Conservation (phyloP, 2,113 vertebrate species). For the Pluvianellus socialis region DNA sequence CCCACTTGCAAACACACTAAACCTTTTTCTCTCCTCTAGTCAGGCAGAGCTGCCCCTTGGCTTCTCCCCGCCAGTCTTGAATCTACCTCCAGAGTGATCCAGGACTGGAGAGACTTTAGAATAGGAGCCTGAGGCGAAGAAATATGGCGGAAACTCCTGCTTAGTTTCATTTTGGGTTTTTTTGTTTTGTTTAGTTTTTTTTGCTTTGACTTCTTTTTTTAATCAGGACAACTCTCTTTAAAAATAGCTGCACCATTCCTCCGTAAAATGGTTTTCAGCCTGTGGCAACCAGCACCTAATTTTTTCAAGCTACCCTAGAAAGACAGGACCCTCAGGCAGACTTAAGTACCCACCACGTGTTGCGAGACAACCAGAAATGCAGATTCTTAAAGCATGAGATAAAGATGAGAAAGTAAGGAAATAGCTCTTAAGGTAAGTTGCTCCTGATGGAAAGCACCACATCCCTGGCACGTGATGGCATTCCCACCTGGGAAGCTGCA, state of each 20-base stretch:
- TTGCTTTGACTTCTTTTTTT: too few relatives aligned
- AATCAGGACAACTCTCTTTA: neutral
- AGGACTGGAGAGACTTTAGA: too few relatives aligned
- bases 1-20: too few relatives aligned
- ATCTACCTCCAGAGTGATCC: too few relatives aligned
- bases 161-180: too few relatives aligned
- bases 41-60: too few relatives aligned
- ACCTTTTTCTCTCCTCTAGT: too few relatives aligned
- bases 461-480: rapidly evolving
- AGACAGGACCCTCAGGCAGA: neutral
- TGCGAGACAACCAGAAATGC: neutral
- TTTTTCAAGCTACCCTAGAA: neutral
- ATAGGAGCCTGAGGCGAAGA: too few relatives aligned
- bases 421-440: neutral
- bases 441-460: neutral
- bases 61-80: too few relatives aligned
- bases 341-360: rapidly evolving
- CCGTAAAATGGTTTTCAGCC: neutral
- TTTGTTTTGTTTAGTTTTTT: too few relatives aligned
- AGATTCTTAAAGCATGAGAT: neutral
- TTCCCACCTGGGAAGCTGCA: neutral
- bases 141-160: too few relatives aligned
- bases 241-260: neutral
- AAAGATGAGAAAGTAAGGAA: neutral
- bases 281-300: neutral